phyloP scores from a whole-genome alignment of 2,113 vertebrate genomes.

The Silurus asotus region DNA sequence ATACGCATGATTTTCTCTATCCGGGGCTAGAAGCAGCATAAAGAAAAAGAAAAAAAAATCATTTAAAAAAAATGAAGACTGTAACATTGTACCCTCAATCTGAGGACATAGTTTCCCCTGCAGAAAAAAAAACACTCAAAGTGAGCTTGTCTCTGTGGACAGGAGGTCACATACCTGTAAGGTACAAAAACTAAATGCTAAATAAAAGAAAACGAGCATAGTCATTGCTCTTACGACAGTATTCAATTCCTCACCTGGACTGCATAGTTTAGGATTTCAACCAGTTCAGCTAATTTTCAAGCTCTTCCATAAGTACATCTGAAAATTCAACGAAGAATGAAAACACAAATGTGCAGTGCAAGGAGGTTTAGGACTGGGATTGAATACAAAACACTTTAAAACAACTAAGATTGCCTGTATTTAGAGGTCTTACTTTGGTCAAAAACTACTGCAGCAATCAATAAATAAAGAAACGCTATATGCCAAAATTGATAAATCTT shows the following conservation, averaged over 20 bases:
- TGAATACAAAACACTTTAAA: slow-evolving; percentile 27
- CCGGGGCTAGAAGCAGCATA: slow-evolving; percentile 38
- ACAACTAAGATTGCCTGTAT: slow-evolving; percentile 28
- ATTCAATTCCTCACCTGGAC: slow-evolving; percentile 31
- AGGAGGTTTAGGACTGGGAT: not conserved
- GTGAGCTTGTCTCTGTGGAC: slow-evolving; percentile 50
- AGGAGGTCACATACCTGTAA: slow-evolving; percentile 73
- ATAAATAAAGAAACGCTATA: not conserved
- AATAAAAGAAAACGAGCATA: slow-evolving; percentile 57
- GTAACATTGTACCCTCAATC: slow-evolving; percentile 73
- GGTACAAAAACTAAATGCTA: slow-evolving; percentile 73
- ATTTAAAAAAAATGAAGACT: slow-evolving; percentile 39
- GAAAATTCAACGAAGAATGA: not conserved
- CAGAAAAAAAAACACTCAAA: slow-evolving; percentile 57
- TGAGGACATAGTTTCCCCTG: slow-evolving; percentile 68
- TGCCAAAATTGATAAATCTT: not conserved
- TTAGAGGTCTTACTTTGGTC: slow-evolving; percentile 37
- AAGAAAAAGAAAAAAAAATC: not conserved
- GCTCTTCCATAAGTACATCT: not conserved
- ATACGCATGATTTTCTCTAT: slow-evolving; percentile 11
- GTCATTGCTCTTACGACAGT: slow-evolving; percentile 33
- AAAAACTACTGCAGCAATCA: slow-evolving; percentile 40
- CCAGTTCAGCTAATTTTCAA: slow-evolving; percentile 35
- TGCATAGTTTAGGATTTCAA: slow-evolving; percentile 43
- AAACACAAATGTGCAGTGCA: slow-evolving; percentile 23